Percentiles rank a stretch among this genome's conserved stretches.
These are phyloP conservation scores for Aphis craccivora DNA, from an alignment of 1,140 invertebrate genomes.

Conservation along the genomic window DNA sequence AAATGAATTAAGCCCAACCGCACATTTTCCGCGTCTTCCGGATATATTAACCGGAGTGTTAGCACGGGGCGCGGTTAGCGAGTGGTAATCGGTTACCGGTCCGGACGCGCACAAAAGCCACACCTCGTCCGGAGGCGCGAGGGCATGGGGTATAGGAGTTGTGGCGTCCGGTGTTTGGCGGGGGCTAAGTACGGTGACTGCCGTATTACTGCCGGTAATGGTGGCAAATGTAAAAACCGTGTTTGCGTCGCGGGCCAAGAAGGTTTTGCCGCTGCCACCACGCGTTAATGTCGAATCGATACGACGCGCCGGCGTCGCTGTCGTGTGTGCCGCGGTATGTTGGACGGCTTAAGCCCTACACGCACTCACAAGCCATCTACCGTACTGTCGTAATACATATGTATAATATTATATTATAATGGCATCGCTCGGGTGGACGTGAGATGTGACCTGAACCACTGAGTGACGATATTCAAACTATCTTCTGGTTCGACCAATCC, in stretches of 20 bases:
- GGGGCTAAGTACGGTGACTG: background rate
- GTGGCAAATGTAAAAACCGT: slow-evolving; percentile 46
- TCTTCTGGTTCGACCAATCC: background rate
- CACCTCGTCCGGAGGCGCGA: background rate
- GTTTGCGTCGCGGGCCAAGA: background rate
- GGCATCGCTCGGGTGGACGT: background rate
- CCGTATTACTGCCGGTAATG: background rate
- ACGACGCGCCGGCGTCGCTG: background rate
- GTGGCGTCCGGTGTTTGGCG: background rate
- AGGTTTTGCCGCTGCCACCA: background rate
- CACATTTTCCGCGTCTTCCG: background rate
- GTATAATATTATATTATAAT: background rate
- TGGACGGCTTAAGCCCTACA: background rate
- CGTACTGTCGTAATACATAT: background rate
- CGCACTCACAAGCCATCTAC: background rate
- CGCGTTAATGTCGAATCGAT: slow-evolving; percentile 43
- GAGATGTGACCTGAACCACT: background rate
- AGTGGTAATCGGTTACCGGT: slow-evolving; percentile 29
- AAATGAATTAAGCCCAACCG: background rate
- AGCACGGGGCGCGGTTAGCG: background rate
- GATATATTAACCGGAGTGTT: background rate
- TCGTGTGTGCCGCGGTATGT: background rate
- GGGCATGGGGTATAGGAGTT: background rate
- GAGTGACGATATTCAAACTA: background rate
- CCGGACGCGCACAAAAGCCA: background rate